These are phyloP conservation scores for Nymphalis c-album DNA, from an alignment of 2,888 invertebrate species.

Conservation along the genomic window DNA sequence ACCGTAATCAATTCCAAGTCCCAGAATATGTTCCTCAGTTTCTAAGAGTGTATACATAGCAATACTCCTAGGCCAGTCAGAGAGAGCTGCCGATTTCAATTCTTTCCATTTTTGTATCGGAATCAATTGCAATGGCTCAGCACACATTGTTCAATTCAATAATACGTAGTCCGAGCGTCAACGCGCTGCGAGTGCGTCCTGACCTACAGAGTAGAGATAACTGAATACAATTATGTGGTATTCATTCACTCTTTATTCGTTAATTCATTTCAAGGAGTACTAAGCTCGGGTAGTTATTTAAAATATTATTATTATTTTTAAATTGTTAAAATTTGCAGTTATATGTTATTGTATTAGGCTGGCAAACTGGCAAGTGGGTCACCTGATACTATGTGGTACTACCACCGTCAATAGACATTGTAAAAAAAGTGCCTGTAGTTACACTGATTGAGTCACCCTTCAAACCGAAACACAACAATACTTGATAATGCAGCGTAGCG, in stretches of 20 bases:
- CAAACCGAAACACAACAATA: too few species aligned
- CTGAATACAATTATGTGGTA: neutral
- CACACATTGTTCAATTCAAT: conserved; percentile 26
- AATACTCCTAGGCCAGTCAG: conserved; percentile 56
- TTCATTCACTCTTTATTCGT: neutral
- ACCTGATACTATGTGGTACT: too few species aligned
- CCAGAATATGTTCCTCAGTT: conserved; percentile 56
- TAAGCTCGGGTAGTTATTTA: too few species aligned
- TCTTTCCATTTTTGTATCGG: conserved; percentile 49
- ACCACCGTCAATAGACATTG: too few species aligned
- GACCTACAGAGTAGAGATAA: neutral
- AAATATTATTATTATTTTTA: too few species aligned
- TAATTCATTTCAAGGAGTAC: too few species aligned
- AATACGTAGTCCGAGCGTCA: neutral
- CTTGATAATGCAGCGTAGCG: too few species aligned
- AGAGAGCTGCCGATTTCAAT: conserved; percentile 46
- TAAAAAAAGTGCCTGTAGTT: too few species aligned
- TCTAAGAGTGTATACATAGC: conserved; percentile 60
- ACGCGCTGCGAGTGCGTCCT: conserved; percentile 1
- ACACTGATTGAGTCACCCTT: too few species aligned
- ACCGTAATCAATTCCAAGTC: conserved; percentile 47
- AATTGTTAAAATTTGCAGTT: too few species aligned
- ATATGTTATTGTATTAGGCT: too few species aligned
- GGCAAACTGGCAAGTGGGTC: too few species aligned
- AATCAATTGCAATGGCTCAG: conserved; percentile 43